phyloP scores from a whole-genome alignment of 2,797 vertebrate species.

The Monodelphis domestica region DNA sequence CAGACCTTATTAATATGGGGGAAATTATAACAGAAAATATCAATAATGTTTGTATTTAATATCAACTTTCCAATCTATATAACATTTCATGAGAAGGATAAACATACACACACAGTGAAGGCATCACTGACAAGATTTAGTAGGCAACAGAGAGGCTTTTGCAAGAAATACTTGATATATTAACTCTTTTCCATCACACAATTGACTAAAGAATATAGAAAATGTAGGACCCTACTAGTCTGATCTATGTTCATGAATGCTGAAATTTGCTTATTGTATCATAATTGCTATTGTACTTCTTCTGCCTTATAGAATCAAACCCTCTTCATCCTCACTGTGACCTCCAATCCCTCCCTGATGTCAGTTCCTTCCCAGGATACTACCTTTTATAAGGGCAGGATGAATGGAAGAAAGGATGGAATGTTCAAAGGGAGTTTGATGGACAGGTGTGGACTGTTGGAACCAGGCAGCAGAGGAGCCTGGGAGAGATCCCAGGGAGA shows the following conservation, averaged over 20 bases:
- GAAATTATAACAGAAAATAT: neutral
- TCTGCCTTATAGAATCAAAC: neutral
- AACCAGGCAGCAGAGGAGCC: too few species aligned
- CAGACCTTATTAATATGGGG: neutral
- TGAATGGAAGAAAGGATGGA: too few species aligned
- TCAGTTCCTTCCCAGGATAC: neutral
- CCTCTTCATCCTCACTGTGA: neutral
- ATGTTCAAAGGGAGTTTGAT: too few species aligned
- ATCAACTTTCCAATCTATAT: neutral
- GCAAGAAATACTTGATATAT: neutral
- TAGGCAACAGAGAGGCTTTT: neutral
- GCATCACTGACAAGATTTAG: neutral
- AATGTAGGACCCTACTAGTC: neutral
- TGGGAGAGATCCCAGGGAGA: too few species aligned
- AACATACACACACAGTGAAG: neutral
- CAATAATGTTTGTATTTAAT: neutral
- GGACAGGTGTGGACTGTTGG: too few species aligned
- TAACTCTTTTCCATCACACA: neutral
- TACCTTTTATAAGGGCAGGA: too few species aligned
- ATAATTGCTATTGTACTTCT: neutral
- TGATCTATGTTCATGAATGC: neutral
- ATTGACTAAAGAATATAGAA: neutral
- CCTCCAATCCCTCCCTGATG: neutral
- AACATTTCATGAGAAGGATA: neutral
- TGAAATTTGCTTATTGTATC: neutral